Conservation (phyloP, 2,113 vertebrate species). For the Apaloderma vittatum region DNA sequence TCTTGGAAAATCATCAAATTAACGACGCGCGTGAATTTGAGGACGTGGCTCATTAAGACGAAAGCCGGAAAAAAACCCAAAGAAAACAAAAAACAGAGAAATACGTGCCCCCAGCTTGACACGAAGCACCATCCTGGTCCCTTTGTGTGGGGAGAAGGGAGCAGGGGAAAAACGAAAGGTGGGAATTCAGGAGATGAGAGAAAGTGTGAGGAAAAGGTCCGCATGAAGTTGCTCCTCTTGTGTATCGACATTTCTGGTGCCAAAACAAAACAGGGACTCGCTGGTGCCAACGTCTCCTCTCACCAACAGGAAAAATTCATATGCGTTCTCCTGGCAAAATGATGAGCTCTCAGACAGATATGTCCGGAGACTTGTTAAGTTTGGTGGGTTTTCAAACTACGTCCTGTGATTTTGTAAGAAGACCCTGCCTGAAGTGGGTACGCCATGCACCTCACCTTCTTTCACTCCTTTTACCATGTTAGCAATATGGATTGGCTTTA, state of each 20-base stretch:
- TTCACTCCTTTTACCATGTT: neutral
- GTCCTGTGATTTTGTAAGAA: neutral
- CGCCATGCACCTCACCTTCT: neutral
- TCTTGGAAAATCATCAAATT: neutral
- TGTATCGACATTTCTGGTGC: too few relatives aligned
- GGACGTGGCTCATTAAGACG: too few relatives aligned
- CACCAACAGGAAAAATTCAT: neutral
- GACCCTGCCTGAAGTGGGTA: neutral
- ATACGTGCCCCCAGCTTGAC: neutral
- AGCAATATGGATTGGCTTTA: neutral
- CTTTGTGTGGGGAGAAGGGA: neutral
- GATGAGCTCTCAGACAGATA: neutral
- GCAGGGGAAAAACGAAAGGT: neutral
- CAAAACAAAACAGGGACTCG: neutral
- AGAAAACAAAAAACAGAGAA: too few relatives aligned
- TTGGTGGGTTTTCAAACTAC: neutral
- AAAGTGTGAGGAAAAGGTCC: neutral
- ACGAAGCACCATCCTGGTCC: neutral
- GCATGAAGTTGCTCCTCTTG: neutral
- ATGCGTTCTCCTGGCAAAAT: neutral
- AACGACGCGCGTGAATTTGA: neutral
- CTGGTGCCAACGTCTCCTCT: neutral
- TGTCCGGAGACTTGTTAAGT: neutral
- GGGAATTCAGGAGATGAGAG: neutral
- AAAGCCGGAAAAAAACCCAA: neutral